Evolutionary conservation across 1,140 invertebrate species (phyloP).

Genomic region (Ceratosolen fusciceps): DNA sequence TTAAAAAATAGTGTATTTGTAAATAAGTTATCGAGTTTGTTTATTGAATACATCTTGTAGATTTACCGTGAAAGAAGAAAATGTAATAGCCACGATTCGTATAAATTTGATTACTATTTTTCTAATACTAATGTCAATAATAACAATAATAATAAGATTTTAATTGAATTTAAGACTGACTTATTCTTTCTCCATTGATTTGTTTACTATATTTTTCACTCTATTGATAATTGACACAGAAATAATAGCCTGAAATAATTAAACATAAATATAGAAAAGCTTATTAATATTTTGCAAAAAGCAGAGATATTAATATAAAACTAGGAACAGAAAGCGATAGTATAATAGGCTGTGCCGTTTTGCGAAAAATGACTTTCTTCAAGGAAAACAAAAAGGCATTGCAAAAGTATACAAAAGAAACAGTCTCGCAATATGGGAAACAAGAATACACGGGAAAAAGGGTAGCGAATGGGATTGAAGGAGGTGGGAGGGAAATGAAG

Average conservation of each 20-base stretch:
- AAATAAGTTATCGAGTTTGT: too few species aligned
- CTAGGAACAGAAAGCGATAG: background rate
- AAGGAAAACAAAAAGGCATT: background rate
- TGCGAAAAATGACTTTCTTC: constrained; percentile 22
- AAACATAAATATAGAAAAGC: background rate
- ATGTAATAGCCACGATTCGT: too few species aligned
- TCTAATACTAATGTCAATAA: too few species aligned
- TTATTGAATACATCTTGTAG: too few species aligned
- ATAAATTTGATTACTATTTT: too few species aligned
- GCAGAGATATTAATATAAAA: constrained; percentile 14
- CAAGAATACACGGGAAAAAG: background rate
- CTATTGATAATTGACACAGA: background rate
- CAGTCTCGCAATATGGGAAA: background rate
- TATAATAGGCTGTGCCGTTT: background rate
- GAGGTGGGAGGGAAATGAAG: background rate
- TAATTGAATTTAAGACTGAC: too few species aligned
- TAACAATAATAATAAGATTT: too few species aligned
- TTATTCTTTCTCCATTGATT: too few species aligned
- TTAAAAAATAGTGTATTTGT: too few species aligned
- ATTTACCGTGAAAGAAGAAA: too few species aligned
- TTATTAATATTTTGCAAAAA: constrained; percentile 1
- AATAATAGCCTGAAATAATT: background rate
- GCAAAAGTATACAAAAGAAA: background rate
- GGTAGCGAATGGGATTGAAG: background rate
- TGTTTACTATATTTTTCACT: too few species aligned